Evolutionary conservation across 2,797 vertebrate species (phyloP), one percentile per base, ranked within the genome.

Genomic region (Rhinoraja longicauda): DNA sequence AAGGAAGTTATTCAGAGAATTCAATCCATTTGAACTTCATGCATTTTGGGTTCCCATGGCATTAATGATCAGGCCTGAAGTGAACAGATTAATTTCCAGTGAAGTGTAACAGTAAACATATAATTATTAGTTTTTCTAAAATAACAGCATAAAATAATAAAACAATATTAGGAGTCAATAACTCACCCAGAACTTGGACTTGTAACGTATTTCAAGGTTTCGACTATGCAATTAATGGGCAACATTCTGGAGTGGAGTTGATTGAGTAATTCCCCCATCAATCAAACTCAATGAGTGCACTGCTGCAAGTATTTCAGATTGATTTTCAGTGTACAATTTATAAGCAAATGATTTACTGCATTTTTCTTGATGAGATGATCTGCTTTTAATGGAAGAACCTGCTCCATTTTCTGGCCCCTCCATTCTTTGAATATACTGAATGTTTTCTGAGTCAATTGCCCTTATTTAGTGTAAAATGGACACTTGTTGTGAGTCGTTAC

Each of bases 121-220:
- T 82, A 82, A 26, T 57, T 29, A 15, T 57, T 19, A 78, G 39
- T 39, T 4, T 78, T 78, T 36, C 13, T 39, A 39, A 36, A 78
- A 39, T 78, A 39, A 19, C 32, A 39, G 77, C 77, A 32, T 88
- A 62, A 88, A 88, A 88, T 86, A 64, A 62, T 82, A 86, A 86
- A n/a, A 57, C 4, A 15, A 4, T 84, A 26, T 59, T 88, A 10
- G 59, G 59, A 64, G 62, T 36, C 6, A 21, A 36, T 67, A 88
- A 21, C 7, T 19, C 84, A 36, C 3, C 84, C 62, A 67, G 8
- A 15, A 21, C 6, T 17, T 21, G 62, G 15, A 36, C n/a, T 86
- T 15, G n/a, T 6, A 62, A 88, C 1, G 19, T 32, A 88, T 64
- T 19, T 64, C 59, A 88, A 88, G n/a, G 17, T 19, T 88, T 88